Evolutionary conservation across 92 coral and sea anemone genomes (phyloP).

Genomic region (Bergia puertoricense): DNA sequence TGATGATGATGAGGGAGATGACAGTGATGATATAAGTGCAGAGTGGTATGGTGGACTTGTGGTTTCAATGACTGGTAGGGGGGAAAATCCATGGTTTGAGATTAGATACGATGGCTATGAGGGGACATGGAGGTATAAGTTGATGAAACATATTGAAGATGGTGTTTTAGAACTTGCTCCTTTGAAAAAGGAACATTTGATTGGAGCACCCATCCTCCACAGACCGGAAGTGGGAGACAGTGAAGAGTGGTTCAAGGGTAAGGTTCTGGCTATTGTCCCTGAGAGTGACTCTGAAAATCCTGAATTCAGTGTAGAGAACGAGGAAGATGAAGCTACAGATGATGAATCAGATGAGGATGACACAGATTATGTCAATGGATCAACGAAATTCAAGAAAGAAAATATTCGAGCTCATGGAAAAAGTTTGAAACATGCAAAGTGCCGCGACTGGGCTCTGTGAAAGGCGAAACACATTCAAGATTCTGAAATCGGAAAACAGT

Average conservation of each 20-base stretch:
- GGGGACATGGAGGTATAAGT: not conserved
- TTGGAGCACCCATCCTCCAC: conserved; percentile 15
- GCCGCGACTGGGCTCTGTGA: not conserved
- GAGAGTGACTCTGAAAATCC: conserved; percentile 13
- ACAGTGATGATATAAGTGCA: not conserved
- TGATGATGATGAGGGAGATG: conserved; percentile 23
- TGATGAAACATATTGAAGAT: conserved; percentile 33
- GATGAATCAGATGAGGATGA: conserved; percentile 3
- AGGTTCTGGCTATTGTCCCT: conserved; percentile 1
- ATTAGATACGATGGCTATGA: conserved; percentile 26
- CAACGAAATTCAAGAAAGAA: not conserved
- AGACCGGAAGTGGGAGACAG: conserved; percentile 4
- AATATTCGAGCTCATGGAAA: not conserved
- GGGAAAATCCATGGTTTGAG: not conserved
- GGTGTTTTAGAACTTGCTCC: conserved; percentile 15
- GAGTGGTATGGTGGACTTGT: conserved; percentile 34
- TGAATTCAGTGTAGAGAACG: conserved; percentile 29
- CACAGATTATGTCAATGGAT: not conserved
- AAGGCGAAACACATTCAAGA: not conserved
- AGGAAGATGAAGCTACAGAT: not conserved
- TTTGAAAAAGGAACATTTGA: conserved; percentile 4
- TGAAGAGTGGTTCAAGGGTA: conserved; percentile 34
- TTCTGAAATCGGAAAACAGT: not conserved
- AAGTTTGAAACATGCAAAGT: conserved; percentile 5
- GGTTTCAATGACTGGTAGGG: conserved; percentile 16